Evolutionary conservation across 2,113 vertebrate species (phyloP).

Genomic region (Phasianus colchicus): DNA sequence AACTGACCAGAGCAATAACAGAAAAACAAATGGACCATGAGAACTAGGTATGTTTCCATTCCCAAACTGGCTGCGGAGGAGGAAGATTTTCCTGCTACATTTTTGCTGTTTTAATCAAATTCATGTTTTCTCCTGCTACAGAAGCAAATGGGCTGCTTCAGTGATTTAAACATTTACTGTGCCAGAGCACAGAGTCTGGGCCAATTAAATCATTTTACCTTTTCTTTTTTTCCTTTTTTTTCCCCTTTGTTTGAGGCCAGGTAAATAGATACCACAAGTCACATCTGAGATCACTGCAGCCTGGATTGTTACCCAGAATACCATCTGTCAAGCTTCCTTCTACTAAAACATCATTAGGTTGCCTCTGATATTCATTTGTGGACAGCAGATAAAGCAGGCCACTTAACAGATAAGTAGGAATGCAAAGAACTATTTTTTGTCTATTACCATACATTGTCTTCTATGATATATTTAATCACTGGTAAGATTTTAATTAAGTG

Average conservation of each 20-base stretch:
- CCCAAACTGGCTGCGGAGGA: constrained; percentile 33
- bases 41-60: constrained; percentile 57
- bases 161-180: constrained; percentile 45
- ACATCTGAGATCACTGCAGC: constrained; percentile 61
- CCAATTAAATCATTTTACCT: neutral
- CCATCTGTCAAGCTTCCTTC: constrained; percentile 61
- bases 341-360: constrained; percentile 72
- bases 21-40: neutral
- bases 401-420: constrained; percentile 56
- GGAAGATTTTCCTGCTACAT: constrained; percentile 32
- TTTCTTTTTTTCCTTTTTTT: neutral
- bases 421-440: constrained; percentile 51
- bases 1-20: neutral
- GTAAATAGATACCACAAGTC: constrained; percentile 69
- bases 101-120: constrained; percentile 45
- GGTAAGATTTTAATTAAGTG: constrained; percentile 59
- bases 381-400: constrained; percentile 59
- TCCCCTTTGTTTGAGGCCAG: constrained; percentile 43
- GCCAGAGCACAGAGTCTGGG: neutral
- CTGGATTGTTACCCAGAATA: constrained; percentile 72
- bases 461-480: constrained; percentile 48
- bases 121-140: constrained; percentile 43
- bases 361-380: constrained; percentile 60
- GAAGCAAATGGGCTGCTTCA: constrained; percentile 1
- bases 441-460: constrained; percentile 23